These are phyloP conservation scores for Coregonus clupeaformis DNA, from an alignment of 2,113 vertebrate genomes.

Conservation along the genomic window DNA sequence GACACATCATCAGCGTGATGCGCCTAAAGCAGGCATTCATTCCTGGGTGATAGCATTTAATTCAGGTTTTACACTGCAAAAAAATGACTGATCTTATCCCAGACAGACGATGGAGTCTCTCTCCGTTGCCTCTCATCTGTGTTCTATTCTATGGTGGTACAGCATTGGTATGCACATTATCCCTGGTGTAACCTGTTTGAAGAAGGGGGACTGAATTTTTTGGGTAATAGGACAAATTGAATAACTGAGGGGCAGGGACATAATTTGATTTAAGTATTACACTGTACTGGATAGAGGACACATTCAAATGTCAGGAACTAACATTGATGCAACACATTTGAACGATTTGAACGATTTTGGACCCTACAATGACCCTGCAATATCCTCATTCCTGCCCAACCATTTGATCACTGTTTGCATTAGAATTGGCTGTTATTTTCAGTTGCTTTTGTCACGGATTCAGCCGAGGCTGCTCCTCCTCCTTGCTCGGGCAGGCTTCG, in stretches of 20 bases:
- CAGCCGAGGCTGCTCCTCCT: too few relatives aligned
- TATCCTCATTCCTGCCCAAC: too few relatives aligned
- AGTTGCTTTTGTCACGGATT: too few relatives aligned
- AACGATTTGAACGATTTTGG: neutral
- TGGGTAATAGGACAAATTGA: neutral
- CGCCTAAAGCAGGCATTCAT: constrained; percentile 12
- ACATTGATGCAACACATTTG: neutral
- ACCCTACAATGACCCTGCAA: too few relatives aligned
- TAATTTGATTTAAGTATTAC: neutral
- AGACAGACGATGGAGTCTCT: constrained; percentile 15
- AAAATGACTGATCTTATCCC: constrained; percentile 48
- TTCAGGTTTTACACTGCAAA: constrained; percentile 43
- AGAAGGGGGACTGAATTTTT: too few relatives aligned
- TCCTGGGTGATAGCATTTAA: constrained; percentile 38
- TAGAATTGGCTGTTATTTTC: too few relatives aligned
- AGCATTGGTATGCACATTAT: constrained; percentile 19
- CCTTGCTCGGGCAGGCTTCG: too few relatives aligned
- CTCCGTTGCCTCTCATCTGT: constrained; percentile 4
- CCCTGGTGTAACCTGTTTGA: neutral
- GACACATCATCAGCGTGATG: constrained; percentile 7
- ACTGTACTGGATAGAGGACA: neutral
- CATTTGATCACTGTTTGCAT: too few relatives aligned
- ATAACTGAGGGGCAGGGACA: neutral
- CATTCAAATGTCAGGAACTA: neutral
- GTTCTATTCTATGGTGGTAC: constrained; percentile 23